Base-by-base conservation (phyloP, 2,113 vertebrate species). In the Planiliza haematocheilus region DNA sequence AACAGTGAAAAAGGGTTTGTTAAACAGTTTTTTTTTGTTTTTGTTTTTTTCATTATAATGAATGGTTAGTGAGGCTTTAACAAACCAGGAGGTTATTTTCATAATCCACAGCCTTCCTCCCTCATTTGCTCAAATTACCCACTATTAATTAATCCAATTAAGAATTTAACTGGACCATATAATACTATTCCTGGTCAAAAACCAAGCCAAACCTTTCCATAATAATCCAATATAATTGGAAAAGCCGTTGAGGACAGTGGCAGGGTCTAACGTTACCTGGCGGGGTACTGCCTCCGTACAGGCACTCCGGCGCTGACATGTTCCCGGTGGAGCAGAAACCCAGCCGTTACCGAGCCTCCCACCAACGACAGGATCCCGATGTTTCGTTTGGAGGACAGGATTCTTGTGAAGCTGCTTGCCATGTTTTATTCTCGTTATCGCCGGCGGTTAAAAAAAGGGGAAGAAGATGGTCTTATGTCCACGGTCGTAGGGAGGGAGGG, bases 371-470 rank as follows among this genome's bases (percentile, higher is more conserved):
- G 89, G 69, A 98, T 88, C 24, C 94, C 91, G 52, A 96, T 84
- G 51, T 90, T 93, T 0, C 93, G 93, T 46, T 91, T 95, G 75
- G 92, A 81, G 30, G 94, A 92, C 46, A 96, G 81, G 71, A 95
- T 77, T 85, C 95, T 94, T 9, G 95, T 91, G 91, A 97, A 96
- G 75, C 93, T 94, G 91, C 94, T 94, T 18, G 96, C 95, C 97
- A 99, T 97, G 24, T 46, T 92, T 8, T 38, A 16, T 20, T 17
- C 17, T 20, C 14, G 16, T 16, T 36, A 6, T 7, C 18, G 34
- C 2, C 10, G 10, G 10, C 2, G 1, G 17, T 30, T 38, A 0
- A 1, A 43, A 39, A 51, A 12, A 0, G 50, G 9, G 18, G 16
- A n/a, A 46, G 5, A 7, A 37, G 49, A 37, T 9, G 21, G 13